These are phyloP conservation scores for Cyanoliseus patagonus DNA, from an alignment of 2,113 vertebrate genomes.

Conservation along the genomic window DNA sequence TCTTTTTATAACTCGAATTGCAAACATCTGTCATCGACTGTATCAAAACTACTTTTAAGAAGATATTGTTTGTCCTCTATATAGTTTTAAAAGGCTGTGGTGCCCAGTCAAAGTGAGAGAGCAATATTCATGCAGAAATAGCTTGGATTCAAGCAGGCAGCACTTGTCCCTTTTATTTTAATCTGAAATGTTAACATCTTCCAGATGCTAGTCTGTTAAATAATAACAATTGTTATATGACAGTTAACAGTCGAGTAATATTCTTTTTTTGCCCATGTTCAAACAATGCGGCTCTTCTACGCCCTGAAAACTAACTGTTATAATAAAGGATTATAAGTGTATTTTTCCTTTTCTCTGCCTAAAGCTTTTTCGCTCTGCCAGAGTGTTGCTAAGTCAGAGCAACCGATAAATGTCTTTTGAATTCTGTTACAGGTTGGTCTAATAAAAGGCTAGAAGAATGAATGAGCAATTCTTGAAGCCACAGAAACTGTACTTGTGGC, in stretches of 20 bases:
- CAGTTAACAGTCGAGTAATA: not conserved
- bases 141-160: conserved; percentile 27
- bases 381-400: conserved; percentile 3
- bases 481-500: conserved; percentile 36
- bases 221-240: conserved; percentile 34
- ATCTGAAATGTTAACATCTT: conserved; percentile 41
- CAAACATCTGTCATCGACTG: conserved; percentile 18
- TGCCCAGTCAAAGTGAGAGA: not conserved
- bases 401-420: conserved; percentile 29
- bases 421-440: conserved; percentile 55
- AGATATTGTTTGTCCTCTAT: conserved; percentile 40
- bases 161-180: conserved; percentile 51
- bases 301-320: not conserved
- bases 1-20: conserved; percentile 43
- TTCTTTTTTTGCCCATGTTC: conserved; percentile 2
- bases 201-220: conserved; percentile 36
- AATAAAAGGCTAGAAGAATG: conserved; percentile 56
- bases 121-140: conserved; percentile 6
- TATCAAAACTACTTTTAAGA: conserved; percentile 51
- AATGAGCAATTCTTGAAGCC: conserved; percentile 48
- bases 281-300: not conserved
- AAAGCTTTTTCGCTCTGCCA: not conserved
- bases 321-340: not conserved
- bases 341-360: not conserved
- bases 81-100: conserved; percentile 16